Evolutionary conservation across 2,113 vertebrate species (phyloP).

Genomic region (Colossoma macropomum): DNA sequence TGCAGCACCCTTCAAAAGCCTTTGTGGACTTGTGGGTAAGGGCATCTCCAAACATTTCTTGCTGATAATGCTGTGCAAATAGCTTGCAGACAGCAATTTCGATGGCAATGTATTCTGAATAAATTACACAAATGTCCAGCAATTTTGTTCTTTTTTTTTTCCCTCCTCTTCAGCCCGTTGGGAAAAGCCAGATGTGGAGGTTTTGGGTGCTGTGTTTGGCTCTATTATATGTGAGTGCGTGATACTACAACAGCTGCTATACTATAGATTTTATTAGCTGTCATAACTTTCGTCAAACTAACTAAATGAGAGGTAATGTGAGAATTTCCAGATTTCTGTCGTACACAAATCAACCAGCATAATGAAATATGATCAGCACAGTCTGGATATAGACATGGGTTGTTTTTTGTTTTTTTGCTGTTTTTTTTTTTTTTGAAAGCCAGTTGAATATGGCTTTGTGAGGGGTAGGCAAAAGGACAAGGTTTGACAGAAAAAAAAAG

Average conservation of each 20-base stretch:
- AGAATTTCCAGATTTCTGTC: not conserved
- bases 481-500: constrained; percentile 35
- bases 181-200: constrained; percentile 71
- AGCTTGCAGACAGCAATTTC: constrained; percentile 77
- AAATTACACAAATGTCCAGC: constrained; percentile 78
- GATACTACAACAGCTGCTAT: constrained; percentile 25
- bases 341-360: not conserved
- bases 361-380: constrained; percentile 12
- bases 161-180: constrained; percentile 50
- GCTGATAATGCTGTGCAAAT: constrained; percentile 76
- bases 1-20: constrained; percentile 26
- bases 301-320: not conserved
- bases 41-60: constrained; percentile 67
- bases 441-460: constrained; percentile 18
- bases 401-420: not conserved
- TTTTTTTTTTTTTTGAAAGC: not conserved
- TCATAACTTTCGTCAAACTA: not conserved
- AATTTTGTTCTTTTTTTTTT: constrained; percentile 69
- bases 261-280: not conserved
- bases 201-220: constrained; percentile 50
- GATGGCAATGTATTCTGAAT: constrained; percentile 72
- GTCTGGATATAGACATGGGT: constrained; percentile 22
- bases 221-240: constrained; percentile 19
- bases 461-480: constrained; percentile 34
- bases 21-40: constrained; percentile 7